A percentile compares a stretch with the other conserved stretches of the same genome.
These are phyloP conservation scores for Cromileptes altivelis DNA, from an alignment of 2,113 vertebrate genomes.

Conservation along the genomic window DNA sequence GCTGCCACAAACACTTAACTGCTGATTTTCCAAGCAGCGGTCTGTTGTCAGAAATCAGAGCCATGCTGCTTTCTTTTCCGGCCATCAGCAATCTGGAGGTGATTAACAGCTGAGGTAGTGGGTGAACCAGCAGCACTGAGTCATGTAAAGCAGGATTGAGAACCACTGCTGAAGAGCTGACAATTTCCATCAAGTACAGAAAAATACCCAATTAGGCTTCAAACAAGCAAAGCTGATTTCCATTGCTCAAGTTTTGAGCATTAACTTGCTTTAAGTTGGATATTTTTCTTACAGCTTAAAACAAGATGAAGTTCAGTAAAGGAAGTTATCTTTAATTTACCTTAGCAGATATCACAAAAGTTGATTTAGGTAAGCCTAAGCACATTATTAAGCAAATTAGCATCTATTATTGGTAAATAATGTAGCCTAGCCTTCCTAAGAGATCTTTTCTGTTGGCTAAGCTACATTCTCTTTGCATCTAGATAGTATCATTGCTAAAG, in stretches of 20 bases:
- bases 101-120: conserved; percentile 22
- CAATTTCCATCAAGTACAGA: not conserved
- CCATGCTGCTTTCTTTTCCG: conserved; percentile 10
- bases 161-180: not conserved
- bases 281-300: not conserved
- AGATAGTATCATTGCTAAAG: not conserved
- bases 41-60: conserved; percentile 22
- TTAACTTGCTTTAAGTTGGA: not conserved
- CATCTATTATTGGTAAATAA: not conserved
- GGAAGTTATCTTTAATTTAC: no score
- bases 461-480: not conserved
- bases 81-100: conserved; percentile 22
- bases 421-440: not conserved
- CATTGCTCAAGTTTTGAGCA: not conserved
- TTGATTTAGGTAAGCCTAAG: not conserved
- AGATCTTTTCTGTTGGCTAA: not conserved
- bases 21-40: conserved; percentile 12
- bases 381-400: not conserved
- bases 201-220: not conserved
- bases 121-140: conserved; percentile 25
- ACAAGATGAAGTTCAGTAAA: not conserved
- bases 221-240: not conserved
- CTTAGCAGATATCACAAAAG: not conserved
- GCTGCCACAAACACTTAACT: conserved; percentile 15
- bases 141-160: conserved; percentile 3